Percentiles rank a stretch among this genome's conserved stretches.
phyloP scores from a whole-genome alignment of 2,888 invertebrate genomes.

The Sphaerophoria taeniata region DNA sequence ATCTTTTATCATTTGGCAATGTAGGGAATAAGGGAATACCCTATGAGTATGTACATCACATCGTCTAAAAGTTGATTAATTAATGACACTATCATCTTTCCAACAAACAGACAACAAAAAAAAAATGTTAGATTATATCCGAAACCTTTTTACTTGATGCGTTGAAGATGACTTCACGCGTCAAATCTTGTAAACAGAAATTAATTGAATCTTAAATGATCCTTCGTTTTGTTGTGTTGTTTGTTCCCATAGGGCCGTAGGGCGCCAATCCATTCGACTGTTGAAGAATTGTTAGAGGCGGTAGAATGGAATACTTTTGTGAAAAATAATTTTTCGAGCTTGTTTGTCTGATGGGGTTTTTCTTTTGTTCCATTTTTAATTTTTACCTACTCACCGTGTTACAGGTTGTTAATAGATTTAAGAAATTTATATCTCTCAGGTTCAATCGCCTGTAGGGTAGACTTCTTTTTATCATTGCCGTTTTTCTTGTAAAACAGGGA shows the following conservation, averaged over 20 bases:
- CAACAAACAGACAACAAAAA: not conserved
- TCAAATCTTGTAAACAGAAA: conserved; percentile 23
- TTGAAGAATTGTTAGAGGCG: too few species aligned
- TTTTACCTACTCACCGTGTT: not conserved
- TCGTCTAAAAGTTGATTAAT: conserved; percentile 20
- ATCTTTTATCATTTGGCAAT: too few species aligned
- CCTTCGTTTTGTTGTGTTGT: not conserved
- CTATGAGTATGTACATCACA: not conserved
- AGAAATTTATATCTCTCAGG: not conserved
- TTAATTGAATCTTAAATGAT: conserved; percentile 37
- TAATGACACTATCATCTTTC: conserved; percentile 33
- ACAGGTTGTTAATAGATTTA: not conserved
- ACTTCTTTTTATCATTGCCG: not conserved
- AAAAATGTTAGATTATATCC: not conserved
- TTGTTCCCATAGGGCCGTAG: too few species aligned
- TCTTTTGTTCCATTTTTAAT: not conserved
- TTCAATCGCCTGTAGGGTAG: conserved; percentile 10
- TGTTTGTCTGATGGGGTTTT: too few species aligned
- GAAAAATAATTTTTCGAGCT: too few species aligned
- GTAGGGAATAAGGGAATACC: too few species aligned
- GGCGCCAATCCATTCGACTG: too few species aligned
- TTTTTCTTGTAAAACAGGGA: not conserved
- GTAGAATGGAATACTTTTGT: too few species aligned
- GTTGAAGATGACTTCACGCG: conserved; percentile 6
- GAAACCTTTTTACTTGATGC: not conserved